phyloP scores from a whole-genome alignment of 2,797 vertebrate species.

The Sebastiscus tertius region DNA sequence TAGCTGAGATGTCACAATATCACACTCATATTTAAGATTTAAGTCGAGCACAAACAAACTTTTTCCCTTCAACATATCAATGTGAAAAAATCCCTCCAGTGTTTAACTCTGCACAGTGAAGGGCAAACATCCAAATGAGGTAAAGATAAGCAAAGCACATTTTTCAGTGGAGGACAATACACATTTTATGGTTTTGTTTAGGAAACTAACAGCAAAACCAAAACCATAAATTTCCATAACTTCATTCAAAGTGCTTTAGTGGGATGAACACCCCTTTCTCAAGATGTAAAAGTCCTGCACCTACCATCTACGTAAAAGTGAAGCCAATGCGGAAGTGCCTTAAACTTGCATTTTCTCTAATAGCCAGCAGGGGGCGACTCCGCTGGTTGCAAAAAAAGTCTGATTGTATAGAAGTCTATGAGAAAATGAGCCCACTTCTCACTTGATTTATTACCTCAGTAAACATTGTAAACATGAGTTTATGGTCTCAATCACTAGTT shows the following conservation, averaged over 20 bases:
- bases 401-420: no score
- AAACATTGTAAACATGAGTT: no score
- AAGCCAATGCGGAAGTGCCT: no score
- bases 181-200: neutral
- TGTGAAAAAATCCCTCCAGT: neutral
- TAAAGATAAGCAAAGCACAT: neutral
- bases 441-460: no score
- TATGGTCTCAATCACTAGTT: no score
- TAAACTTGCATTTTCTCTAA: no score
- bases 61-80: neutral
- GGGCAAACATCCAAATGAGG: no score
- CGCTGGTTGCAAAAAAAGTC: no score
- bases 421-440: no score
- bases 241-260: neutral
- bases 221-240: neutral
- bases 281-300: neutral
- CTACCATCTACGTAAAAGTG: neutral
- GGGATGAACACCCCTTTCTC: neutral
- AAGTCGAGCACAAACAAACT: neutral
- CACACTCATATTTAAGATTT: neutral
- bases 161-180: neutral
- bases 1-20: neutral
- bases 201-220: neutral
- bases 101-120: neutral
- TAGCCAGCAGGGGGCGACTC: no score